Evolutionary conservation across 2,113 vertebrate species (phyloP), one percentile per base, ranked within the genome.

Genomic region (Corvus hawaiiensis): DNA sequence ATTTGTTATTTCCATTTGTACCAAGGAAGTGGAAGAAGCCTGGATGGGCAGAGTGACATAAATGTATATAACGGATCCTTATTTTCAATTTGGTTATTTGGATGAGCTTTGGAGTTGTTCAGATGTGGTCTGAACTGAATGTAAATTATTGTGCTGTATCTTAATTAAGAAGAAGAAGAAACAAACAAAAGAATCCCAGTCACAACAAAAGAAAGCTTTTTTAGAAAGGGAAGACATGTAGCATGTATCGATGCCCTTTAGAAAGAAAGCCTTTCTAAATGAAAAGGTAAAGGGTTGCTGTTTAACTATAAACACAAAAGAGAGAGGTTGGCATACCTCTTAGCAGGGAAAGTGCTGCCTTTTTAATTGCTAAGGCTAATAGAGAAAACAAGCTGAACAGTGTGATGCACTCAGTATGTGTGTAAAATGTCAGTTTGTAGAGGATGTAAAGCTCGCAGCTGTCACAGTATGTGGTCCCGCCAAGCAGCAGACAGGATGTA

Each of bases 371-470:
- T 91, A 13, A 44, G 66, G 84, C 90, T 91, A 59, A 58, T 91
- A 92, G 93, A 82, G 87, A 93, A 93, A 85, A 85, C 63, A 82
- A 91, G 93, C 90, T 77, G 94, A 94, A 94, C 81, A 90, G 76
- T 93, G 75, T 30, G 75, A 92, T 78, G 90, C 77, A 39, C 81
- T 91, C 33, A 17, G 71, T 72, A 9, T 87, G 90, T 80, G 94
- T 95, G 82, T 89, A 84, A 95, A 96, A 96, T 94, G 96, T 96
- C 97, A 90, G 69, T 92, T 89, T 94, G 92, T 48, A 93, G 95
- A 92, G 96, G 91, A 80, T 73, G 79, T 49, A 55, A 94, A 91
- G 81, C 85, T 87, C 6, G 10, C 74, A 97, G 89, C 97, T 94
- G 71, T 94, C 91, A 62, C 88, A 74, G 89, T 80, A 73, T 82